Percentiles rank a stretch among this genome's conserved stretches.
Evolutionary conservation across 2,797 vertebrate species (phyloP).

Genomic region (Pachyuromys duprasi): DNA sequence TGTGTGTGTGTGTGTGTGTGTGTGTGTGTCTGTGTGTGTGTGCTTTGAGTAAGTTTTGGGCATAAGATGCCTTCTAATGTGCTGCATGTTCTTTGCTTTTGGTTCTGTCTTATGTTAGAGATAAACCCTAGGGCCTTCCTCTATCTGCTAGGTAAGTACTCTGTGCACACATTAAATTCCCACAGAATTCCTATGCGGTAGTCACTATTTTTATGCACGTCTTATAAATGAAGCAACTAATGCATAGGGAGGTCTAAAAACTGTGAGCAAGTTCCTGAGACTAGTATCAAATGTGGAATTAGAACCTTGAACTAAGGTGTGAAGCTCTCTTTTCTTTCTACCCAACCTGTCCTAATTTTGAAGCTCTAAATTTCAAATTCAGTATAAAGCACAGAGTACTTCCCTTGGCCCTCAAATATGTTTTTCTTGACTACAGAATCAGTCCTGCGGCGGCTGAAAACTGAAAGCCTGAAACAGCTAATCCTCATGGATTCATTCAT

Average conservation of each 20-base stretch:
- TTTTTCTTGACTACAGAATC: conserved; percentile 7
- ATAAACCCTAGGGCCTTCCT: neutral
- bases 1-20: no score
- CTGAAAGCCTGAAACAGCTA: conserved; percentile 44
- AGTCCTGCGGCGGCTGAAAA: conserved; percentile 4
- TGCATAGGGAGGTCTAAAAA: neutral
- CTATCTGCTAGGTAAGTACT: neutral
- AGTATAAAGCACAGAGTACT: neutral
- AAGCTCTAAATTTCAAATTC: conserved; percentile 19
- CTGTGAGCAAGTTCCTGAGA: neutral
- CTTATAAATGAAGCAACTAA: conserved; percentile 37
- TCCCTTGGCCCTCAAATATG: neutral
- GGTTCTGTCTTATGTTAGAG: neutral
- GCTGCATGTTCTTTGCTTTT: neutral
- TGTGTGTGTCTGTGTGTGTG: no score
- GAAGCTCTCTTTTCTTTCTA: neutral
- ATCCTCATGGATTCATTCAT: conserved; percentile 55
- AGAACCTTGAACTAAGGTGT: neutral
- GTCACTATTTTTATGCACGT: neutral
- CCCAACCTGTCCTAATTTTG: neutral
- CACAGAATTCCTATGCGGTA: neutral
- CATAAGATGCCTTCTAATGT: neutral
- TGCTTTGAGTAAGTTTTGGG: neutral
- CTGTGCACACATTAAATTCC: neutral
- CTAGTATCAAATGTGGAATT: neutral